These are phyloP conservation scores for Threskiornis aethiopicus DNA, from an alignment of 2,797 vertebrate species.

Conservation along the genomic window DNA sequence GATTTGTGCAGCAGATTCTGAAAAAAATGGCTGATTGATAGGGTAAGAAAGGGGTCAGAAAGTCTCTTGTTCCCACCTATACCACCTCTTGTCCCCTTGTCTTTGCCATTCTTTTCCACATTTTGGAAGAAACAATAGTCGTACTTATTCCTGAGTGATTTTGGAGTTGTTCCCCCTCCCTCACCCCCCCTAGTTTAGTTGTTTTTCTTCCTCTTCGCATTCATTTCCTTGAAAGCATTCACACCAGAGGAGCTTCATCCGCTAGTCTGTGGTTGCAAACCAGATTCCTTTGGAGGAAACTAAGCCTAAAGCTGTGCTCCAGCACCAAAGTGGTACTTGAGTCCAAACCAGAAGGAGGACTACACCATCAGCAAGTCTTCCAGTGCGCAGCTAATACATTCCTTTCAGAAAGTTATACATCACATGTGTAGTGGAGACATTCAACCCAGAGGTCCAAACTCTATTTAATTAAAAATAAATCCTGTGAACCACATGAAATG, in stretches of 20 bases:
- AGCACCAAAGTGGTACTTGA: background rate
- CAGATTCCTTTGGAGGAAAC: constrained; percentile 2
- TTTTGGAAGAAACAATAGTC: background rate
- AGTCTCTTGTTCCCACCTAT: background rate
- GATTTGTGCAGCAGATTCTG: background rate
- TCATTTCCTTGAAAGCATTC: constrained; percentile 6
- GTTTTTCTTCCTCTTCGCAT: background rate
- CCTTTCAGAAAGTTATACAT: background rate
- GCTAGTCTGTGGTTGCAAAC: background rate
- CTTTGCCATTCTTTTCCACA: background rate
- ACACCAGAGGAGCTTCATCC: background rate
- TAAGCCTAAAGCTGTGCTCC: background rate
- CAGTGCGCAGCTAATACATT: background rate
- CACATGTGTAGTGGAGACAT: background rate
- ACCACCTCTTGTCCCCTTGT: background rate
- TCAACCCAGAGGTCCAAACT: constrained; percentile 27
- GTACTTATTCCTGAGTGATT: background rate
- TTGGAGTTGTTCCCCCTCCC: background rate
- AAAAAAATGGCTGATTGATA: background rate
- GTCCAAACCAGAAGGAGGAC: background rate
- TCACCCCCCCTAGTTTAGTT: background rate
- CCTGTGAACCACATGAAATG: constrained; percentile 47
- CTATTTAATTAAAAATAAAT: constrained; percentile 50
- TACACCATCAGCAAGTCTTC: background rate
- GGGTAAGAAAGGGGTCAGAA: background rate